Percentiles rank a stretch among this genome's conserved stretches.
Evolutionary conservation across 2,113 vertebrate species (phyloP).

Genomic region (Octodon degus): DNA sequence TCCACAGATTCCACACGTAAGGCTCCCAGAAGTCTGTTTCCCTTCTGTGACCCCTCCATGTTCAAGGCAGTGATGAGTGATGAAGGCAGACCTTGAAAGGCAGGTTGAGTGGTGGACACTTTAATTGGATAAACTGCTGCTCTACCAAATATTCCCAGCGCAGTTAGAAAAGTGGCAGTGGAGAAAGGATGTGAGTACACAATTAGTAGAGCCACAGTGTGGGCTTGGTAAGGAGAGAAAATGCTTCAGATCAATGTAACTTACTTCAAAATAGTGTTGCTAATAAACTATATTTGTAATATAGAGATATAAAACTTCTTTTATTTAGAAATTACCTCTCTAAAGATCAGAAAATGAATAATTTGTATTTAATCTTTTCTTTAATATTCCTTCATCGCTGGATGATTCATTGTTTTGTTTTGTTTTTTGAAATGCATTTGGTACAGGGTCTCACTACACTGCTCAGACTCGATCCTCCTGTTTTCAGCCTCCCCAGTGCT

Average conservation of each 20-base stretch:
- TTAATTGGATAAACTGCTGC: background rate
- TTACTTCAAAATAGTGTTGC: background rate
- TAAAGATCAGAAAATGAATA: background rate
- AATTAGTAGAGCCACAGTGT: background rate
- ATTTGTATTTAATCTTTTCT: background rate
- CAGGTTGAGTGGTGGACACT: background rate
- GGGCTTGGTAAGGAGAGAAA: background rate
- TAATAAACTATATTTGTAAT: background rate
- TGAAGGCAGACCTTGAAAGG: background rate
- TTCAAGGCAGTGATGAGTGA: background rate
- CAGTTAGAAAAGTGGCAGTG: background rate
- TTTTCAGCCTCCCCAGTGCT: too few relatives aligned
- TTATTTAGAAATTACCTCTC: background rate
- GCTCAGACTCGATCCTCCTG: too few relatives aligned
- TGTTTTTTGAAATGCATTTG: too few relatives aligned
- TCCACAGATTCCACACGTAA: background rate
- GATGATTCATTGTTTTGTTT: background rate
- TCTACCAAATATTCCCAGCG: background rate
- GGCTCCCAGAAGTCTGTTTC: too few relatives aligned
- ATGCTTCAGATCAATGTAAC: conserved; percentile 1
- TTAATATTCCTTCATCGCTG: background rate
- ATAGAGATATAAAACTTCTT: background rate
- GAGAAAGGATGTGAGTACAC: background rate
- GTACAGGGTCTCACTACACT: too few relatives aligned
- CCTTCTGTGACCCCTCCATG: background rate